These are phyloP conservation scores for Schlechtendalia chinensis DNA, from an alignment of 1,140 invertebrate genomes.

Conservation along the genomic window DNA sequence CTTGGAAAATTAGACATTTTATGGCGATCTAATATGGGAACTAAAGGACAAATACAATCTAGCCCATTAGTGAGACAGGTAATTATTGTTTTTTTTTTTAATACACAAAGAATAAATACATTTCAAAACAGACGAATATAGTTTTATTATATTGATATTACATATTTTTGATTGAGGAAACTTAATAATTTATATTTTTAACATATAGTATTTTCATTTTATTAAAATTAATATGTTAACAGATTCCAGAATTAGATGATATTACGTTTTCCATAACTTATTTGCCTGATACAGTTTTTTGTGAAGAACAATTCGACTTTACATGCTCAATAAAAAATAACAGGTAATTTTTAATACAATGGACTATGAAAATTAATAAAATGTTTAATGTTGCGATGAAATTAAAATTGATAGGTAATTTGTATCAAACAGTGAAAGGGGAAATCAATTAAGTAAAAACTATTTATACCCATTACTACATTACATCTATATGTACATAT, in stretches of 20 bases:
- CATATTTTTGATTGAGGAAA: too few relatives aligned
- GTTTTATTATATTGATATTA: too few relatives aligned
- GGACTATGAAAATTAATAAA: too few relatives aligned
- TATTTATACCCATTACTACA: too few relatives aligned
- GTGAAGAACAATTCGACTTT: slow-evolving; percentile 44
- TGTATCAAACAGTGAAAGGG: background rate
- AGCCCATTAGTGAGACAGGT: slow-evolving; percentile 90
- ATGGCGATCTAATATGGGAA: slow-evolving; percentile 94
- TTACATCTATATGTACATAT: too few relatives aligned
- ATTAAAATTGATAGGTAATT: background rate
- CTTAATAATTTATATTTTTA: too few relatives aligned
- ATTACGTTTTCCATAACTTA: slow-evolving; percentile 40
- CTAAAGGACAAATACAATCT: slow-evolving; percentile 91
- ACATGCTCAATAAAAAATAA: slow-evolving; percentile 43
- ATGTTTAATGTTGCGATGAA: too few relatives aligned
- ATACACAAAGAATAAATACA: too few relatives aligned
- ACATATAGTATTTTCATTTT: too few relatives aligned
- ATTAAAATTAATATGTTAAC: background rate
- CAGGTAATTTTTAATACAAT: slow-evolving; percentile 16
- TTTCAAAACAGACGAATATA: too few relatives aligned
- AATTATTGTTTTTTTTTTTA: slow-evolving; percentile 51
- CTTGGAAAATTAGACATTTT: slow-evolving; percentile 97
- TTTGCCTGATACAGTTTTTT: slow-evolving; percentile 31
- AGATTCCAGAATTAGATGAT: slow-evolving; percentile 42
- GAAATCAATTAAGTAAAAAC: too few relatives aligned